Percentiles rank a stretch among this genome's conserved stretches.
Evolutionary conservation across 2,113 vertebrate genomes (phyloP).

Genomic region (Bucco capensis): DNA sequence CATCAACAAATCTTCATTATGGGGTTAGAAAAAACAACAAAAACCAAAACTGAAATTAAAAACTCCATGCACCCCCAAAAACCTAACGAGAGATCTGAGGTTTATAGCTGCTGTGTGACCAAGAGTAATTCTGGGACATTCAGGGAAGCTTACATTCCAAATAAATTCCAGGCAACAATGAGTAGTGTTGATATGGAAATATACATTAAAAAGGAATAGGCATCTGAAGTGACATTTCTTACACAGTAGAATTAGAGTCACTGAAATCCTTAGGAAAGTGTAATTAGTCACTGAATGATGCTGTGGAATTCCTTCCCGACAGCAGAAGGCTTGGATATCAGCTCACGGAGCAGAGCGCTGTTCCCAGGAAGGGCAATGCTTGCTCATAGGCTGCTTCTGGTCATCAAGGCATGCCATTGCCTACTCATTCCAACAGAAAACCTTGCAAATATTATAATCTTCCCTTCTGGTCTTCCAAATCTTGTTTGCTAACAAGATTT

Average conservation of each 20-base stretch:
- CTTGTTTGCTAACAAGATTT: background rate
- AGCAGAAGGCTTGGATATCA: background rate
- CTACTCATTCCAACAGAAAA: background rate
- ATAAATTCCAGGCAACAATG: background rate
- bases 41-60: no score
- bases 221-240: background rate
- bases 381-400: fast-evolving
- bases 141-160: background rate
- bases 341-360: background rate
- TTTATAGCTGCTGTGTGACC: background rate
- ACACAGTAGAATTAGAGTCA: background rate
- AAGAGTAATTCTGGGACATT: background rate
- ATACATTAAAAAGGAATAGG: background rate
- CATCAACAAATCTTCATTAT: background rate
- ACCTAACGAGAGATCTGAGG: background rate
- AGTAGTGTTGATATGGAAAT: background rate
- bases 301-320: background rate
- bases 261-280: background rate
- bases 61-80: no score
- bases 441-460: background rate
- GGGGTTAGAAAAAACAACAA: background rate
- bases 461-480: background rate
- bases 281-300: background rate
- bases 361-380: background rate
- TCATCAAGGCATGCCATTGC: background rate